Base-by-base conservation (phyloP, 2,113 vertebrate species). In the Sylvilagus bachmani region DNA sequence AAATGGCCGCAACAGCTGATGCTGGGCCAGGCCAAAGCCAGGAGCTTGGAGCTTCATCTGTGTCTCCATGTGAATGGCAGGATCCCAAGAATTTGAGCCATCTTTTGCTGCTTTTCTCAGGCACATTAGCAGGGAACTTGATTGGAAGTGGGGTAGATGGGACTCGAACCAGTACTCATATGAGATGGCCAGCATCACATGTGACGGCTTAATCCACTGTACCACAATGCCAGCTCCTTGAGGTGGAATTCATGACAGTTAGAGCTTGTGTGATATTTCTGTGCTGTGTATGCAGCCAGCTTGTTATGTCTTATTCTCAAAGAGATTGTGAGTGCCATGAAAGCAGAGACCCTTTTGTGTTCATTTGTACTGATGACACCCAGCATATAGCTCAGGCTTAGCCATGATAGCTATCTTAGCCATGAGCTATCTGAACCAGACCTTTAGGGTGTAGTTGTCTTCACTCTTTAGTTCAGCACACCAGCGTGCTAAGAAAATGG, bases 391-490 rank as follows among this genome's bases (percentile, higher is more conserved):
- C 24, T 79, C 21, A 3, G 66, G 36, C 89, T 69, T 29, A 27
- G 62, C 14, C 10, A 66, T 9, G 38, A 9, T 53, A 31, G 74
- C 53, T 38, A 2, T 24, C 25, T 19, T 61, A 69, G 17, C 55
- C 49, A 5, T 73, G 66, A 69, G 17, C 55, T 53, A 5, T 73
- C 38, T 64, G 29, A 74, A 11, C 51, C 55, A 88, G 81, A n/a
- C 69, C 82, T 64, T 79, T 67, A 12, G 66, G 36, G 44, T 49
- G 1, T 79, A 79, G 25, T 71, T 70, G 16, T 66, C 75, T 49
- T 91, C 33, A 61, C 31, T 89, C 81, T 90, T 62, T 33, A 24
- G 53, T 29, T 69, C 64, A 71, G 79, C 27, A 51, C 61, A 51
- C 1, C 31, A 31, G 10, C 81, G 36, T 86, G n/a, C 86, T 75